Base-by-base conservation (phyloP, 2,797 vertebrate species). In the Hipposideros larvatus region DNA sequence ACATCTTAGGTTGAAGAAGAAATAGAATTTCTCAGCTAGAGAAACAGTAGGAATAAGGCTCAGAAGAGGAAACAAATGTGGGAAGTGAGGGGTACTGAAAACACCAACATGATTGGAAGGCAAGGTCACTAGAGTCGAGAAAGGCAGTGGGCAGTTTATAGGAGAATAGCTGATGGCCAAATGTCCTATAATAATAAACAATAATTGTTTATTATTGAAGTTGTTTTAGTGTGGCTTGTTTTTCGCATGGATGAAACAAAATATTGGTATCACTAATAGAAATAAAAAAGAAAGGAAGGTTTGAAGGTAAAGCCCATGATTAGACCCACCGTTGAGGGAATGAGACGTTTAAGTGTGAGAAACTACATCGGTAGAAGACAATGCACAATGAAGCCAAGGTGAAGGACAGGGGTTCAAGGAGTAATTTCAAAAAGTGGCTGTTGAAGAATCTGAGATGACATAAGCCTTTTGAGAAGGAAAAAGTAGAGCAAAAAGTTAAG, bases 1-100 rank as follows among this genome's bases (percentile, higher is more conserved):
- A 46, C 37, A 88, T 34, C 65, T 74, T 55, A 73, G 34, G 53
- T 63, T 74, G 19, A 61, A 75, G 34, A 43, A 84, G 53, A 75
- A 88, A 87, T 1, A 18, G 10, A 78, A 95, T 74, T 78, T 84
- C 77, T 88, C 65, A 79, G n/a, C n/a, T 28, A 92, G 61, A 71
- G 78, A 84, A 28, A 73, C 14, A 51, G 7, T 53, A n/a, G 10
- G 46, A 63, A 75, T 61, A 74, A 11, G 1, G 37, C 4, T 70
- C 4, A 16, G 57, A 55, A 88, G 46, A 51, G 61, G 37, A 84
- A 84, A 87, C 9, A 53, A 65, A 78, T 19, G 24, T 80, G 34
- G 55, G 59, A 79, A 74, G 57, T 78, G 5, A 88, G 37, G 59
- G 57, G 18, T n/a, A 71, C 1, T 28, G 77, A 68, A 91, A 65